Base-by-base conservation (phyloP, 1,140 invertebrate genomes). In the Formica selysi region DNA sequence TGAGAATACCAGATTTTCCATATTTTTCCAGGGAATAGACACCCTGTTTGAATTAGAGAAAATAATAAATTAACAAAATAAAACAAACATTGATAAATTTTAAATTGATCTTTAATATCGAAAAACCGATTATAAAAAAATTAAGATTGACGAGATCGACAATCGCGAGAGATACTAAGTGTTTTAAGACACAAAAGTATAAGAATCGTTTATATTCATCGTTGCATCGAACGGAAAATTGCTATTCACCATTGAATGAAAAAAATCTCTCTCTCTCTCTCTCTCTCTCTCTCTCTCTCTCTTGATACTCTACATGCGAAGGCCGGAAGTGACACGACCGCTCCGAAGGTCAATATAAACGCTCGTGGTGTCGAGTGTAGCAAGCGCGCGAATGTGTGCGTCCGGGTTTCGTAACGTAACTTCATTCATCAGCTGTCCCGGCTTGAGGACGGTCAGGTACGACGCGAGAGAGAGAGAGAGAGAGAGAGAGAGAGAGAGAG, bases 371-470 rank as follows among this genome's bases (percentile, higher is more conserved):
- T 36, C n/a, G 41, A 44, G 51, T n/a, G 79, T 73, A 32, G 48
- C 22, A 22, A 26, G 22, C 71, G 68, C 51, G 19, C 29, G 36
- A 36, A n/a, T 67, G 32, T 67, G 48, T n/a, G 79, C 79, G 79
- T 59, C 65, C 26, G 38, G 29, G 79, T 83, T 83, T 74, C 79
- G 79, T 83, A 81, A 81, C 67, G 79, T 73, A 83, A 83, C 68
- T 83, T 83, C 79, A 83, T 83, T 83, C 79, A 83, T 83, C 79
- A 61, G 79, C 68, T 57, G 54, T 73, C 54, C 68, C 68, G 68
- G 79, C 79, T 83, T 83, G 79, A 83, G 79, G 68, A 83, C 68
- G 79, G 79, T 83, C 79, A 83, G 79, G 79, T 61, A 83, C 79
- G 79, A 26, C n/a, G 22, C 26, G 57, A 13, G 57, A 41, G 16